A percentile compares a stretch with the other conserved stretches of the same genome.
These are phyloP conservation scores for Onthophagus sagittarius DNA, from an alignment of 2,888 invertebrate species.

Conservation along the genomic window DNA sequence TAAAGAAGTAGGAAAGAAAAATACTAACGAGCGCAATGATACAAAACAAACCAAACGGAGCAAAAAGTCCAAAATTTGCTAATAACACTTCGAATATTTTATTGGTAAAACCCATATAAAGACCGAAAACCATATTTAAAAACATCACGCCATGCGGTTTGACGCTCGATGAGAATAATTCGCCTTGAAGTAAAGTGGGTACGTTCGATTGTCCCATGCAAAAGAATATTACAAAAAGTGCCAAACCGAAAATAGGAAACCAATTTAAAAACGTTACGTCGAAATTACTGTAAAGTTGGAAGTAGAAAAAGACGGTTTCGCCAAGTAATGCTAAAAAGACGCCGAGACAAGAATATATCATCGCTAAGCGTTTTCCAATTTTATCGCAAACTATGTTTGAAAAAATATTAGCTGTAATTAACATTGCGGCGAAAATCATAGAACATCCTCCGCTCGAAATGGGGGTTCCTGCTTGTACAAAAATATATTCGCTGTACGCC, in stretches of 20 bases:
- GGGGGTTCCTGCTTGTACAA: slow-evolving; percentile 36
- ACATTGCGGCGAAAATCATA: slow-evolving; percentile 32
- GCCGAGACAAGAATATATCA: slow-evolving; percentile 32
- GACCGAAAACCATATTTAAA: slow-evolving; percentile 32
- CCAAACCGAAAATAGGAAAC: slow-evolving; percentile 36
- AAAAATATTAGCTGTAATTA: slow-evolving; percentile 22
- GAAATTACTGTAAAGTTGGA: slow-evolving; percentile 27
- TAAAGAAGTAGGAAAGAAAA: slow-evolving; percentile 32
- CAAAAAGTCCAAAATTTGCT: slow-evolving; percentile 33
- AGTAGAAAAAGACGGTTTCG: slow-evolving; percentile 34
- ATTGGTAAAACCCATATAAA: slow-evolving; percentile 31
- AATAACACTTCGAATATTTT: slow-evolving; percentile 39
- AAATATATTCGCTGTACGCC: slow-evolving; percentile 39
- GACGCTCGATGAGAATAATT: slow-evolving; percentile 35
- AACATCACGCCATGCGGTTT: slow-evolving; percentile 35
- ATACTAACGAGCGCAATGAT: slow-evolving; percentile 28
- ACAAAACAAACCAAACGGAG: slow-evolving; percentile 36
- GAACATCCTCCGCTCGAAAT: slow-evolving; percentile 34
- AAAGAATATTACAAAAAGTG: slow-evolving; percentile 24
- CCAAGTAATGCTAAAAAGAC: slow-evolving; percentile 29
- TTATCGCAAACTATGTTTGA: slow-evolving; percentile 31
- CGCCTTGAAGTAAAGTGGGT: slow-evolving; percentile 26
- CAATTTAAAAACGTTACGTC: slow-evolving; percentile 30
- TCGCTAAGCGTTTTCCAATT: slow-evolving; percentile 34
- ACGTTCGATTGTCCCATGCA: slow-evolving; percentile 20